Evolutionary conservation across 2,888 invertebrate species (phyloP).

Genomic region (Erebia epiphron): DNA sequence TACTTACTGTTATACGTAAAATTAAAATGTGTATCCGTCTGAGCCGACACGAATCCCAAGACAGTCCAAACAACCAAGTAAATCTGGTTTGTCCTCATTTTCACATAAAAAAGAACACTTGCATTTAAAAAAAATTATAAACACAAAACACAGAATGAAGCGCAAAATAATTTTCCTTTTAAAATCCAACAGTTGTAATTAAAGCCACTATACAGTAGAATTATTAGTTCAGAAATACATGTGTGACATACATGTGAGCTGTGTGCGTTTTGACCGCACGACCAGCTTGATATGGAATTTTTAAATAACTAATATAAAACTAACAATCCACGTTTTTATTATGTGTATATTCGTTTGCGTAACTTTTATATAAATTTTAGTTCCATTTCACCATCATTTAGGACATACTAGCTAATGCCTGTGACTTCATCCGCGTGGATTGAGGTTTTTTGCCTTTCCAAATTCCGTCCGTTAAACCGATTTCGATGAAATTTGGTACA

Average conservation of each 20-base stretch:
- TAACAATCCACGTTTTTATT: background rate
- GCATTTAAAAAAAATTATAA: background rate
- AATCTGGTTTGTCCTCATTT: constrained; percentile 44
- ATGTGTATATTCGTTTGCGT: no score
- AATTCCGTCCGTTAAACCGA: no score
- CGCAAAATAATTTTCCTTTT: constrained; percentile 35
- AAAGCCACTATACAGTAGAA: constrained; percentile 37
- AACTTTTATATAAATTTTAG: no score
- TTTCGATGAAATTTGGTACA: no score
- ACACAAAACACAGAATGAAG: constrained; percentile 31
- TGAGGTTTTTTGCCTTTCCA: no score
- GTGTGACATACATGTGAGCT: constrained; percentile 33
- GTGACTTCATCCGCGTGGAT: no score
- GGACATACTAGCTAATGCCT: no score
- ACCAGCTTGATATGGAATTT: background rate
- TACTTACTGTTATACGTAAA: constrained; percentile 54
- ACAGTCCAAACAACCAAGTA: constrained; percentile 34
- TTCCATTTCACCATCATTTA: no score
- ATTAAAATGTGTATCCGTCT: constrained; percentile 44
- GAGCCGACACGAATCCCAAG: constrained; percentile 21
- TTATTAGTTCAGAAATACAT: constrained; percentile 42
- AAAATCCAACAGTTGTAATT: constrained; percentile 33
- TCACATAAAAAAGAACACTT: constrained; percentile 17
- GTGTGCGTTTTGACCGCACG: constrained; percentile 38
- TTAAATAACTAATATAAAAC: background rate